phyloP scores from a whole-genome alignment of 2,888 invertebrate genomes.

The Hydropsyche betteni region DNA sequence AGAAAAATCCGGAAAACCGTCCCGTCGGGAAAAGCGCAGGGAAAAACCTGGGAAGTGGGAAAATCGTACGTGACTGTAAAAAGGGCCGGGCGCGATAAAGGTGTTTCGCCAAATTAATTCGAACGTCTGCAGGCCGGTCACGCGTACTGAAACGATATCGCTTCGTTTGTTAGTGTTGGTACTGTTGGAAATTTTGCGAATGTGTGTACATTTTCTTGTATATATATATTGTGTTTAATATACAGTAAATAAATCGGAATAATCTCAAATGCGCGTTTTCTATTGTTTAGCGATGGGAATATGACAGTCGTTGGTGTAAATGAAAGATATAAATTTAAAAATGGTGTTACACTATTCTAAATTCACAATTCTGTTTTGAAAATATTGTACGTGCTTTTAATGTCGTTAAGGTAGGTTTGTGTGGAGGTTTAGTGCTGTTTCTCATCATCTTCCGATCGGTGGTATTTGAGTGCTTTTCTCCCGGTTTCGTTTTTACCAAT shows the following conservation, averaged over 20 bases:
- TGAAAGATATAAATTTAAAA: too few relatives aligned
- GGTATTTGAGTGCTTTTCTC: not conserved
- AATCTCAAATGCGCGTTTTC: too few relatives aligned
- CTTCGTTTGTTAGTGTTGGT: not conserved
- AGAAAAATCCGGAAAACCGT: constrained; percentile 23
- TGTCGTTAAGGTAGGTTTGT: too few relatives aligned
- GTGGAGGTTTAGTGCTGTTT: not conserved
- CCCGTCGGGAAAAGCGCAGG: not conserved
- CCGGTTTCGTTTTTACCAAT: constrained; percentile 1
- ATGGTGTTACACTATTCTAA: too few relatives aligned
- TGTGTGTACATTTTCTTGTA: constrained; percentile 23
- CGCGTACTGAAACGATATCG: constrained; percentile 44
- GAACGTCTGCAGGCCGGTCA: constrained; percentile 42
- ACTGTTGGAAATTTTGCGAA: not conserved
- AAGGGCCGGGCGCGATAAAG: constrained; percentile 28
- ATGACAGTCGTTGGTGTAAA: too few relatives aligned
- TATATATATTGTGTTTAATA: too few relatives aligned
- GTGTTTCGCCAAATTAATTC: constrained; percentile 43
- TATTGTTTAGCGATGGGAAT: too few relatives aligned
- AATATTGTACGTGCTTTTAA: too few relatives aligned
- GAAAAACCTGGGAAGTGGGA: not conserved
- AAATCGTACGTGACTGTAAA: constrained; percentile 32
- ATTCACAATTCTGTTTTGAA: too few relatives aligned
- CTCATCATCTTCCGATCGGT: not conserved
- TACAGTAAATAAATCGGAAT: too few relatives aligned